Conservation (phyloP, 92 coral and sea anemone genomes). For the Heliopora coerulea region DNA sequence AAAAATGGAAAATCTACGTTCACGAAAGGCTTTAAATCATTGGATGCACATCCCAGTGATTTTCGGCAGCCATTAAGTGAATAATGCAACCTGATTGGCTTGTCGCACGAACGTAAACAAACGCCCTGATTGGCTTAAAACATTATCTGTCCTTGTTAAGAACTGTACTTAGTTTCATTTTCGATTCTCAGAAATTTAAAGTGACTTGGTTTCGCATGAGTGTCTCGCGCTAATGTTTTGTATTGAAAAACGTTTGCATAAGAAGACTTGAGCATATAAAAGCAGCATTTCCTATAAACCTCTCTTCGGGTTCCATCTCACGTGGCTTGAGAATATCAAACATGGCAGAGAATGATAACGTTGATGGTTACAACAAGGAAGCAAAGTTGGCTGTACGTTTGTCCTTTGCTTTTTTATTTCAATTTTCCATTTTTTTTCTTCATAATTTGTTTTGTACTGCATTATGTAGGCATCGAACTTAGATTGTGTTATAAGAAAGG, state of each 20-base stretch:
- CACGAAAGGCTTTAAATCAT: too few relatives aligned
- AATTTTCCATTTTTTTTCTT: not conserved
- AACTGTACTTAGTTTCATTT: too few relatives aligned
- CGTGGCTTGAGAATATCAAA: slow-evolving; percentile 75
- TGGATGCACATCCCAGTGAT: too few relatives aligned
- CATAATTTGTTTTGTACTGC: not conserved
- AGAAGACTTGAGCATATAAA: slow-evolving; percentile 16
- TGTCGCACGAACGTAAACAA: too few relatives aligned
- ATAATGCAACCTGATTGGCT: too few relatives aligned
- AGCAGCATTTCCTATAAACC: not conserved
- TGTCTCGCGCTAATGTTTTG: not conserved
- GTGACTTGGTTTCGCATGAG: slow-evolving; percentile 10
- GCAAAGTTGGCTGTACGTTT: slow-evolving; percentile 78
- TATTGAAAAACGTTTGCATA: not conserved
- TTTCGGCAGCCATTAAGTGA: too few relatives aligned
- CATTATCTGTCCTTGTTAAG: too few relatives aligned
- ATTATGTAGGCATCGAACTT: not conserved
- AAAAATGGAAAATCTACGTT: too few relatives aligned
- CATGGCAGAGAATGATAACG: slow-evolving; percentile 70
- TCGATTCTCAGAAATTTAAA: too few relatives aligned
- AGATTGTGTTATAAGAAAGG: too few relatives aligned
- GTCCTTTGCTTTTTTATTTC: too few relatives aligned
- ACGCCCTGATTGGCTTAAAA: not conserved
- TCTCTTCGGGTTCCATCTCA: slow-evolving; percentile 37
- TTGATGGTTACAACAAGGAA: slow-evolving; percentile 76